Evolutionary conservation across 2,113 vertebrate genomes (phyloP), one percentile per base, ranked within the genome.

Genomic region (Xiphophorus hellerii): DNA sequence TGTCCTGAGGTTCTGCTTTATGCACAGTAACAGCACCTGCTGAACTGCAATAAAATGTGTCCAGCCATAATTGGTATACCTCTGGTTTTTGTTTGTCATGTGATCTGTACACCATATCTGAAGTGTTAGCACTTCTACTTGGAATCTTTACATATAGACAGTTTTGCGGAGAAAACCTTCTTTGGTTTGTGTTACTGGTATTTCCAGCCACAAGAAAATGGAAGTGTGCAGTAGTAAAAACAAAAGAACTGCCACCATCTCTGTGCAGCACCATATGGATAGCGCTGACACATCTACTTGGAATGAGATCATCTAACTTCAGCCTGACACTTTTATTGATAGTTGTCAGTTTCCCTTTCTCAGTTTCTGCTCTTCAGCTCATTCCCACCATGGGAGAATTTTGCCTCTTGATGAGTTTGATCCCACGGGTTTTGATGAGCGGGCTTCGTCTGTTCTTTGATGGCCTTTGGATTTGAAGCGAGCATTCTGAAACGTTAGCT

Each of bases 401-500:
- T 71, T 44, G 71, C 71, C 69, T 82, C 29, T 67, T 70, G 58
- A 28, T 71, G 61, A 60, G 42, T 71, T 39, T 5, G 30, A 68
- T 83, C 86, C 69, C 69, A 29, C 4, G 67, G 63, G 66, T 64
- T 44, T 48, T 64, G 25, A 72, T 65, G 65, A 65, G 31, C 48
- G 58, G 0, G 0, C 39, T 64, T 73, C 30, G 39, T 73, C 48
- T 71, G 7, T 76, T 37, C 51, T 65, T 78, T 13, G 54, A 48
- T 44, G 33, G 31, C 25, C 39, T 77, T 64, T 60, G 73, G 58
- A 82, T 78, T 71, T 33, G 62, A 77, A 51, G 42, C 70, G 82
- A 82, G 75, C 78, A 70, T 54, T 54, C 29, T 62, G 78, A 67
- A 39, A 54, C 69, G 69, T 74, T 61, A 80, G 79, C 73, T 33